These are phyloP conservation scores for Baronia brevicornis DNA, from an alignment of 2,888 invertebrate genomes.

Conservation along the genomic window DNA sequence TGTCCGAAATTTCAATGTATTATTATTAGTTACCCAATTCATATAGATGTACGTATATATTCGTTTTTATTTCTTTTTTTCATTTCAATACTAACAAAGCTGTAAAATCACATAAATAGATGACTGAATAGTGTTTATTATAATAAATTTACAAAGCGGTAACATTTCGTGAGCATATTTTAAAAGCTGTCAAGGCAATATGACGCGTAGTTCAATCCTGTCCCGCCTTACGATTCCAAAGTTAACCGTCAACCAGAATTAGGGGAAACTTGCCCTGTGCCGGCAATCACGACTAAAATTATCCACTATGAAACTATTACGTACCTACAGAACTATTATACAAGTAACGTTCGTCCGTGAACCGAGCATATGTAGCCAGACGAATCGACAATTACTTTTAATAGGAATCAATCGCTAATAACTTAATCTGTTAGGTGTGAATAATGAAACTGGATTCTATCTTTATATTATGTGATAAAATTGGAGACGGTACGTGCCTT, in stretches of 20 bases:
- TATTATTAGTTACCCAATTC: too few species aligned
- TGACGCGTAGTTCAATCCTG: conserved; percentile 43
- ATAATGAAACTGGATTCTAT: conserved; percentile 21
- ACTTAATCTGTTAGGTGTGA: conserved; percentile 29
- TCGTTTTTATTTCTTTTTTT: too few species aligned
- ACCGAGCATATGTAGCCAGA: conserved; percentile 18
- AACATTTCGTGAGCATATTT: conserved; percentile 54
- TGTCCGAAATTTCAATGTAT: too few species aligned
- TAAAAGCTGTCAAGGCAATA: conserved; percentile 67
- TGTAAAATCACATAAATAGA: neutral
- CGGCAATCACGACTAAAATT: conserved; percentile 30
- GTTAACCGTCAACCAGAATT: conserved; percentile 54
- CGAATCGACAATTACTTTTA: conserved; percentile 27
- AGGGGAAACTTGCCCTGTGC: conserved; percentile 48
- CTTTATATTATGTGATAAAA: conserved; percentile 19
- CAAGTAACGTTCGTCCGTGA: conserved; percentile 18
- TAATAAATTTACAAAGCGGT: conserved; percentile 33
- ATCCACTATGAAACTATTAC: conserved; percentile 40
- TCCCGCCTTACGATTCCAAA: conserved; percentile 44
- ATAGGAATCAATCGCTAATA: conserved; percentile 22
- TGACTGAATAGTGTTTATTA: conserved; percentile 5
- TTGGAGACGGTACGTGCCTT: conserved; percentile 10
- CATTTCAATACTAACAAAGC: too few species aligned
- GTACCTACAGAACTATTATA: conserved; percentile 21
- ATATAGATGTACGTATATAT: too few species aligned